Evolutionary conservation across 2,113 vertebrate genomes (phyloP).

Genomic region (Triplophysa siluroides): DNA sequence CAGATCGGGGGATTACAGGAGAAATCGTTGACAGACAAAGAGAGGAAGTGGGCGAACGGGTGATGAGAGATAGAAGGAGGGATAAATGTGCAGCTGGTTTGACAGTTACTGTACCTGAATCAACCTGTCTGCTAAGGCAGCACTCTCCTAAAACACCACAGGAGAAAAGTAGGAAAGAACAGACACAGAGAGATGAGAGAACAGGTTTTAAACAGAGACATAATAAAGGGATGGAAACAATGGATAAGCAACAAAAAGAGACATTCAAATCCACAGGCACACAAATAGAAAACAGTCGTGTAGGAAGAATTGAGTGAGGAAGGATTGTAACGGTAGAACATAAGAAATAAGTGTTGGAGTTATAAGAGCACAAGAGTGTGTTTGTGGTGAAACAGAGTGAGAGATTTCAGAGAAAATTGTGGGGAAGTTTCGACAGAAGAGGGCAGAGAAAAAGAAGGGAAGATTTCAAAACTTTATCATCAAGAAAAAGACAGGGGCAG

Average conservation of each 20-base stretch:
- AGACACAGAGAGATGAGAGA: conserved; percentile 41
- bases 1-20: conserved; percentile 3
- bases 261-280: neutral
- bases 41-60: conserved; percentile 27
- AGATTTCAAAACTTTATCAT: conserved; percentile 13
- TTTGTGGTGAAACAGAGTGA: conserved; percentile 7
- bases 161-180: conserved; percentile 48
- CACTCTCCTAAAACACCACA: conserved; percentile 85
- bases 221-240: neutral
- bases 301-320: neutral
- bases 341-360: neutral
- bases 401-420: neutral
- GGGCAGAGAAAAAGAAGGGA: conserved; percentile 18
- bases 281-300: neutral
- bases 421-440: conserved; percentile 14
- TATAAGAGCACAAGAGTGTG: neutral
- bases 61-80: conserved; percentile 37
- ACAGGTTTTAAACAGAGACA: conserved; percentile 17
- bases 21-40: conserved; percentile 1
- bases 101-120: conserved; percentile 88
- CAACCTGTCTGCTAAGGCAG: conserved; percentile 95
- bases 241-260: neutral
- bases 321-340: neutral
- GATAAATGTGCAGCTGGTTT: conserved; percentile 45
- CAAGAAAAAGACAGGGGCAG: neutral